These are phyloP conservation scores for Folsomia manolachei DNA, from an alignment of 2,888 invertebrate species.

Conservation along the genomic window DNA sequence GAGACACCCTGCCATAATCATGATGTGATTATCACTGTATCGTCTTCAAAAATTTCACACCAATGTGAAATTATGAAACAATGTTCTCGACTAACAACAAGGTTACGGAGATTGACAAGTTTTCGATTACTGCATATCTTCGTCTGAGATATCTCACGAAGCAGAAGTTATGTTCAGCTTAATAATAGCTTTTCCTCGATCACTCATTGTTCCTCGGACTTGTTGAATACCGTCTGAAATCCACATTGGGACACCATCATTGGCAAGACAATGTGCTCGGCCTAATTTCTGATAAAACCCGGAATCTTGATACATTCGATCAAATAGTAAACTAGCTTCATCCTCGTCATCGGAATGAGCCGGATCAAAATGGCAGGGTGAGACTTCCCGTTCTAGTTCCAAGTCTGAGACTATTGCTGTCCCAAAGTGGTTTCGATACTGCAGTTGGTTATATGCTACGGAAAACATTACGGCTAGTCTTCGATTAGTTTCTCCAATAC, in stretches of 20 bases:
- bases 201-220: conserved; percentile 39
- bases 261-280: conserved; percentile 30
- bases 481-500: too few relatives aligned
- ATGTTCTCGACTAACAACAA: too few relatives aligned
- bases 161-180: conserved; percentile 34
- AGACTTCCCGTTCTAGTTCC: conserved; percentile 20
- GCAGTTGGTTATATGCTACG: conserved; percentile 43
- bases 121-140: too few relatives aligned
- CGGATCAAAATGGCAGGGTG: too few relatives aligned
- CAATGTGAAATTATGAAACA: too few relatives aligned
- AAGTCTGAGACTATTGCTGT: conserved; percentile 35
- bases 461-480: conserved; percentile 41
- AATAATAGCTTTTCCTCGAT: conserved; percentile 41
- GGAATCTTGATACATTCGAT: conserved; percentile 40
- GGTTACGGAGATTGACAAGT: too few relatives aligned
- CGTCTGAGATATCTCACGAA: too few relatives aligned
- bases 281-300: conserved; percentile 34
- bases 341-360: too few relatives aligned
- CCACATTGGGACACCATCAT: conserved; percentile 30
- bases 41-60: too few relatives aligned
- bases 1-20: too few relatives aligned
- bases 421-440: conserved; percentile 35
- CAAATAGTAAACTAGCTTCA: conserved; percentile 28
- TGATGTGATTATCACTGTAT: too few relatives aligned
- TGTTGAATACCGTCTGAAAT: conserved; percentile 32